A percentile compares a stretch with the other conserved stretches of the same genome.
These are phyloP conservation scores for Mareca penelope DNA, from an alignment of 2,797 vertebrate genomes.

Conservation along the genomic window DNA sequence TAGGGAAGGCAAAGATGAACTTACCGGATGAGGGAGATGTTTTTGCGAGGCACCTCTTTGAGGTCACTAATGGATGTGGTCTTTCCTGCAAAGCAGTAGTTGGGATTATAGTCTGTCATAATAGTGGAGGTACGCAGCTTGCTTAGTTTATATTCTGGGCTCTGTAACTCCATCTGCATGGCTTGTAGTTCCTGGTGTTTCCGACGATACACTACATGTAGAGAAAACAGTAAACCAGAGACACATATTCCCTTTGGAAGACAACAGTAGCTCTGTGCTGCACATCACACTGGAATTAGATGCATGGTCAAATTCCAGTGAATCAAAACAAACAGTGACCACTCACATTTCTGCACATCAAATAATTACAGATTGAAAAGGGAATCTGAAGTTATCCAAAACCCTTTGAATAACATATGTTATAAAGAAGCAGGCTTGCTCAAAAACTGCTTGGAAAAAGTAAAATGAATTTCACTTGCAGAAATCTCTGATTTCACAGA, in stretches of 20 bases:
- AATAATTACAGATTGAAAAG: neutral
- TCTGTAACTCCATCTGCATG: slow-evolving; percentile 97
- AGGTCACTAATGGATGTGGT: slow-evolving; percentile 96
- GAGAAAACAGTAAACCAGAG: slow-evolving; percentile 7
- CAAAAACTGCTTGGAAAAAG: neutral
- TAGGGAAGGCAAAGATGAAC: neutral
- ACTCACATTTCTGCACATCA: neutral
- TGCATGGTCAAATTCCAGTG: neutral
- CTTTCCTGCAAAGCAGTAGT: slow-evolving; percentile 99
- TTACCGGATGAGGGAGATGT: slow-evolving; percentile 96
- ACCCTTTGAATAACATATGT: neutral
- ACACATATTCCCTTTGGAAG: neutral
- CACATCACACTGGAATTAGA: neutral
- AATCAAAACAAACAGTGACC: neutral
- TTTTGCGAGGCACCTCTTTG: slow-evolving; percentile 95
- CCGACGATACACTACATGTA: slow-evolving; percentile 89
- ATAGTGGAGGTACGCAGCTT: slow-evolving; percentile 97
- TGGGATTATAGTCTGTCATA: slow-evolving; percentile 99
- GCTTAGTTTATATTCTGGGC: slow-evolving; percentile 97
- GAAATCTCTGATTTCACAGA: neutral
- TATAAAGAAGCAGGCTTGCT: neutral
- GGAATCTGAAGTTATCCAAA: neutral
- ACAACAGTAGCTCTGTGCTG: neutral
- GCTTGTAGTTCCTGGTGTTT: slow-evolving; percentile 98
- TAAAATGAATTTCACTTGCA: neutral